Percentiles rank a stretch among this genome's conserved stretches.
These are phyloP conservation scores for Mastigias papua DNA, from an alignment of 30 jellyfish, hydroid and myxozoan genomes.

Conservation along the genomic window DNA sequence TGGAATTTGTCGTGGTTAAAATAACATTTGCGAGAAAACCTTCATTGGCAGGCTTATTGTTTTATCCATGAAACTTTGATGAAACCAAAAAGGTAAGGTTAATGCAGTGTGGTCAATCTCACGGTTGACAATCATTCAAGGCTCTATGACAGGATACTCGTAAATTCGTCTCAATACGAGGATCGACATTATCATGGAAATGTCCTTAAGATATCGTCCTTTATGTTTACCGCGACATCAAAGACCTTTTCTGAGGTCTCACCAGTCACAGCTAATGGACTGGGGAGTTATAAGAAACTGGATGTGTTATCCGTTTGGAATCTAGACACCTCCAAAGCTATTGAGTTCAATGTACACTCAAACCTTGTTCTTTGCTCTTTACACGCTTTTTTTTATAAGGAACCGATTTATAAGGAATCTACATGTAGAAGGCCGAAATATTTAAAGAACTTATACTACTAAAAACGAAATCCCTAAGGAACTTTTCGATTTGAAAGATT, in stretches of 20 bases:
- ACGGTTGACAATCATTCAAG: constrained; percentile 25
- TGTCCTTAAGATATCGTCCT: not conserved
- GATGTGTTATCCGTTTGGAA: too few relatives aligned
- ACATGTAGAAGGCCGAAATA: too few relatives aligned
- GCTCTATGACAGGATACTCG: constrained; percentile 32
- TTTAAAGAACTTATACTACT: too few relatives aligned
- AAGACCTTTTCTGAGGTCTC: not conserved
- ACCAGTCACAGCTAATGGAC: too few relatives aligned
- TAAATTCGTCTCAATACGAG: constrained; percentile 13
- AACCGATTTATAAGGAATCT: too few relatives aligned
- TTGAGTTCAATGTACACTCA: too few relatives aligned
- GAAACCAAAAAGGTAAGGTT: constrained; percentile 55
- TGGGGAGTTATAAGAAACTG: too few relatives aligned
- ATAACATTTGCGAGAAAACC: constrained; percentile 36
- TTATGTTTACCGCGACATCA: not conserved
- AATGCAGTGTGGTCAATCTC: constrained; percentile 29
- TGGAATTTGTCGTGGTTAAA: constrained; percentile 35
- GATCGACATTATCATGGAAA: constrained; percentile 6
- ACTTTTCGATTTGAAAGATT: too few relatives aligned
- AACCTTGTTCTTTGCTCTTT: too few relatives aligned
- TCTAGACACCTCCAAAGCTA: too few relatives aligned
- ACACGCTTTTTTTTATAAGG: too few relatives aligned
- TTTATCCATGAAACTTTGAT: constrained; percentile 37
- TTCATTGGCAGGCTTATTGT: constrained; percentile 19
- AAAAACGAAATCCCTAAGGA: too few relatives aligned